A percentile compares a stretch with the other conserved stretches of the same genome.
phyloP scores from a whole-genome alignment of 2,113 vertebrate species.

The Bettongia penicillata region DNA sequence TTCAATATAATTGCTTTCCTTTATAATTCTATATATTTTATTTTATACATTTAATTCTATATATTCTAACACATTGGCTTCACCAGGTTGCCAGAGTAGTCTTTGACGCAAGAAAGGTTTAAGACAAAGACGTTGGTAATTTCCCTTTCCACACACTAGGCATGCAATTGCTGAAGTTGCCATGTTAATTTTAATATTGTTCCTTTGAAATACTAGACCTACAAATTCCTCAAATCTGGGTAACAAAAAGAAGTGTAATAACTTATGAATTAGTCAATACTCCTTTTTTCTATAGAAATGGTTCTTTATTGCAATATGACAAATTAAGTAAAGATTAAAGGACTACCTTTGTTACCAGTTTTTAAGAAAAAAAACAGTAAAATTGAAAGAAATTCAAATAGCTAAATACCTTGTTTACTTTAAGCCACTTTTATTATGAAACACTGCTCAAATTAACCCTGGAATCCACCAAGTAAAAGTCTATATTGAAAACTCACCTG shows the following conservation, averaged over 20 bases:
- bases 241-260: neutral
- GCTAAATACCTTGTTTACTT: neutral
- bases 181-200: neutral
- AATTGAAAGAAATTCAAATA: neutral
- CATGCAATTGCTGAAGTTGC: neutral
- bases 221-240: neutral
- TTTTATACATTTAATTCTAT: neutral
- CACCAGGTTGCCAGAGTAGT: neutral
- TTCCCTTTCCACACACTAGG: neutral
- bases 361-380: neutral
- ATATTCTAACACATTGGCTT: neutral
- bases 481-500: conserved; percentile 8
- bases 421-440: neutral
- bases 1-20: neutral
- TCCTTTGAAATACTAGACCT: neutral
- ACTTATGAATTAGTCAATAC: neutral
- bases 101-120: neutral
- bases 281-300: neutral
- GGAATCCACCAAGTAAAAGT: neutral
- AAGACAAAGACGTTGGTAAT: neutral
- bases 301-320: neutral
- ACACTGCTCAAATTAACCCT: neutral
- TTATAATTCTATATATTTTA: neutral
- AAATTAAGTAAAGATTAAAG: neutral
- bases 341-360: neutral